These are phyloP conservation scores for Drosophila ambigua DNA, from an alignment of 1,140 invertebrate species.

Conservation along the genomic window DNA sequence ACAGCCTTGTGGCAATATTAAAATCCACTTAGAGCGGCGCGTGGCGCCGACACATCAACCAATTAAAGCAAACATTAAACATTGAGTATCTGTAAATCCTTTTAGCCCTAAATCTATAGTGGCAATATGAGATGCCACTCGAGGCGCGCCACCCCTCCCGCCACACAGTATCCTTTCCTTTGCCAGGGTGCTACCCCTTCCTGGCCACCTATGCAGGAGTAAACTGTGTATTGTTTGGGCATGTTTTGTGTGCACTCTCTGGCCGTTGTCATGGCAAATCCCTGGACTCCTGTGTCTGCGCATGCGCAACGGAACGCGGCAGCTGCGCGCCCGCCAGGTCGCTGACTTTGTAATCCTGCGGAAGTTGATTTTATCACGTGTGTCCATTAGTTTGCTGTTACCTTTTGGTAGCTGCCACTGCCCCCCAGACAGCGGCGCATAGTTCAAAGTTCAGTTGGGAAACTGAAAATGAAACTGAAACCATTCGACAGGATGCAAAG, in stretches of 20 bases:
- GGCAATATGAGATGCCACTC: slow-evolving; percentile 47
- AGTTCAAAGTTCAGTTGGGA: slow-evolving; percentile 46
- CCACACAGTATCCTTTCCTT: slow-evolving; percentile 55
- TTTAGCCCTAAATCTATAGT: slow-evolving; percentile 49
- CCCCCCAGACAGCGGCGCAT: background rate
- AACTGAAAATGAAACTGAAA: slow-evolving; percentile 9
- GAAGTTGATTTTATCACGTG: slow-evolving; percentile 77
- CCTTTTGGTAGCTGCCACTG: slow-evolving; percentile 30
- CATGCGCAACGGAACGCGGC: slow-evolving; percentile 71
- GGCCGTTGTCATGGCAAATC: slow-evolving; percentile 63
- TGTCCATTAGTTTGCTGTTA: slow-evolving; percentile 56
- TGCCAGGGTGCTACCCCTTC: slow-evolving; percentile 3
- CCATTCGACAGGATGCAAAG: slow-evolving; percentile 5
- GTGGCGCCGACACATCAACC: slow-evolving; percentile 48
- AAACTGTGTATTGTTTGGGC: slow-evolving; percentile 25
- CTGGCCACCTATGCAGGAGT: background rate
- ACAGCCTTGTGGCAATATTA: slow-evolving; percentile 50
- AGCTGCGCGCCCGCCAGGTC: slow-evolving; percentile 57
- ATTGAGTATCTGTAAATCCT: slow-evolving; percentile 63
- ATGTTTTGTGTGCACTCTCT: background rate
- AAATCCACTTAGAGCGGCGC: slow-evolving; percentile 69
- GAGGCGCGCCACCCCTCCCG: background rate
- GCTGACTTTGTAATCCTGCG: slow-evolving; percentile 72
- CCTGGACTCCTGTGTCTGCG: slow-evolving; percentile 58
- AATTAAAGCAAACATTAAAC: slow-evolving; percentile 70